Base-by-base conservation (phyloP, 2,888 invertebrate species). In the Hipparchia semele region DNA sequence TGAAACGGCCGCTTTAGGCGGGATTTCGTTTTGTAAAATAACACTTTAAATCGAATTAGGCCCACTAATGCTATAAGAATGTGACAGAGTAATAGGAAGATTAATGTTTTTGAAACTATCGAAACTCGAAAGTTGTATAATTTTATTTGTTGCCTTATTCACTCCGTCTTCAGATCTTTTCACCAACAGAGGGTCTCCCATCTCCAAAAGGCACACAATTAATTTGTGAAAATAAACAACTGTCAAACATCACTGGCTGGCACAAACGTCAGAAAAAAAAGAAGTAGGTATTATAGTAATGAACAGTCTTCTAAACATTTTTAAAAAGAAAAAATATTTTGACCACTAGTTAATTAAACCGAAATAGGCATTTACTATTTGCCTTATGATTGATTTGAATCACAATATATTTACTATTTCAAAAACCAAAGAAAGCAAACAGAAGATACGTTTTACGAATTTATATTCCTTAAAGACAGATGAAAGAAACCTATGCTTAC, bases 1-100 rank as follows among this genome's bases (percentile, higher is more conserved):
- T 62, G 67, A 74, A 79, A 77, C 73, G 72, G 78, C 76, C 75
- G 77, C 78, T 75, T 73, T 72, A 49, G 73, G 77, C 74, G 75
- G 70, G 68, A 70, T 76, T 73, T 70, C 59, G 62, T 68, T 66
- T 74, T 66, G 71, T 74, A 67, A 75, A 71, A 73, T 68, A 49
- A 68, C 68, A 68, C 59, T 68, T 68, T 68, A 59, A 68, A 68
- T 68, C 68, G 68, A 59, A 68, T 68, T 68, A 68, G 68, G 58
- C 12, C 33, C 12, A 51, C 13, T 23, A 59, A 59, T 59, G 23
- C 59, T 51, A n/a, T 60, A 68, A 49, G 59, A 68, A 59, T 60
- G 58, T 58, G 58, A 56, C 66, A 45, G 54, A 39, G 46, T 58
- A 46, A 58, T 33, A 23, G 4, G 45, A 67, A 67, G 67, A 67